Conservation (phyloP, 2,113 vertebrate species). For the Anguilla japonica region DNA sequence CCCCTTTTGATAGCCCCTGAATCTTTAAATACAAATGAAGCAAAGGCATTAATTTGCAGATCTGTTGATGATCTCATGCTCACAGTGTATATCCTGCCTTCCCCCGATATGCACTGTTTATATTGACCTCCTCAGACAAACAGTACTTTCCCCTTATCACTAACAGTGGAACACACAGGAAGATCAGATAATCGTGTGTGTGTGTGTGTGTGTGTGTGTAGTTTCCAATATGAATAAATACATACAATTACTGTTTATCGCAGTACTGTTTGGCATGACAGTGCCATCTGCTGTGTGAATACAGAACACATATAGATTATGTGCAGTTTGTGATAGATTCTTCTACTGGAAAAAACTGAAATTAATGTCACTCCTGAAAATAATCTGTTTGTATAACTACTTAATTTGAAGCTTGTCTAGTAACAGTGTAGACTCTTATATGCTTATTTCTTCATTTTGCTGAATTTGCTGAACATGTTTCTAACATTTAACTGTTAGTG, state of each 20-base stretch:
- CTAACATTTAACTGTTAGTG: not conserved
- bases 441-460: too few relatives aligned
- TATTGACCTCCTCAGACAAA: not conserved
- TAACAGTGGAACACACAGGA: not conserved
- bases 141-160: not conserved
- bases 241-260: not conserved
- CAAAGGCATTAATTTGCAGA: not conserved
- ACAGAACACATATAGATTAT: too few relatives aligned
- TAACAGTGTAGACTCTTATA: too few relatives aligned
- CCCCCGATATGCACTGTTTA: not conserved
- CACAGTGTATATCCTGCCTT: not conserved
- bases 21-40: not conserved
- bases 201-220: not conserved
- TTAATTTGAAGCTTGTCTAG: too few relatives aligned
- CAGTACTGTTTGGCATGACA: not conserved
- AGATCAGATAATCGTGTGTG: not conserved
- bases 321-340: not conserved
- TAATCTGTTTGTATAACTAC: too few relatives aligned
- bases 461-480: too few relatives aligned
- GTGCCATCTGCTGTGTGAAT: conserved; percentile 6
- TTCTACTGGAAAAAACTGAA: too few relatives aligned
- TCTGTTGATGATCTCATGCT: not conserved
- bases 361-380: too few relatives aligned
- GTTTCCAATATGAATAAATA: not conserved
- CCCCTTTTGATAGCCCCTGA: not conserved